Base-by-base conservation (phyloP, 2,888 invertebrate species). In the Acleris sparsana region DNA sequence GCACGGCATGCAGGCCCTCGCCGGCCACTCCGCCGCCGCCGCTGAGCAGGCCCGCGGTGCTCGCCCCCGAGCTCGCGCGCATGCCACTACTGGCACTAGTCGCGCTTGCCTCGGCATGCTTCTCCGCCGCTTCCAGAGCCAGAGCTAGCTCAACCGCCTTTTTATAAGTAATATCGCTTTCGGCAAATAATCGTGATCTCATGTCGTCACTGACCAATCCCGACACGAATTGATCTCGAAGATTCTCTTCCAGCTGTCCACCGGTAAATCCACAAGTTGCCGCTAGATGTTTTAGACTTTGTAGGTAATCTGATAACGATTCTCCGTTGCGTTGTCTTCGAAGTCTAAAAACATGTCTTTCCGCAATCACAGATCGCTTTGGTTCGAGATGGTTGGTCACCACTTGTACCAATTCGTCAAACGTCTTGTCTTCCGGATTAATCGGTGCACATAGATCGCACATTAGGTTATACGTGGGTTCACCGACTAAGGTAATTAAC, bases 381-480 rank as follows among this genome's bases (percentile, higher is more conserved):
- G 51, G 51, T 25, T 52, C 51, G 25, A 52, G 51, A 25, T 52
- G 51, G n/a, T 52, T 25, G 16, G 22, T 16, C 25, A 52, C 51
- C 6, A 52, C 25, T 25, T 52, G 11, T 2, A 52, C 13, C 5
- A 52, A 16, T 25, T 52, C 51, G 22, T 52, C 51, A 20, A 52
- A 52, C 51, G 5, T 52, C 11, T 52, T 52, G 13, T 22, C 25
- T 52, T 52, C 51, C 51, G 51, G 51, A 6, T 22, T 5, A 20
- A 4, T 52, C 3, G 51, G 63, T 0, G 64, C 64, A 52, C 69
- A 67, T 43, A 68, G 17, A 44, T 70, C 67, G 29, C 65, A 68
- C 68, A 70, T 68, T 9, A 70, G 22, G 7, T 53, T 52, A 63
- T 70, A 70, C 17, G 62, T 67, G 7, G 69, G 56, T 6, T 58